Evolutionary conservation across 2,113 vertebrate species (phyloP), one percentile per base, ranked within the genome.

Genomic region (Upupa epops): DNA sequence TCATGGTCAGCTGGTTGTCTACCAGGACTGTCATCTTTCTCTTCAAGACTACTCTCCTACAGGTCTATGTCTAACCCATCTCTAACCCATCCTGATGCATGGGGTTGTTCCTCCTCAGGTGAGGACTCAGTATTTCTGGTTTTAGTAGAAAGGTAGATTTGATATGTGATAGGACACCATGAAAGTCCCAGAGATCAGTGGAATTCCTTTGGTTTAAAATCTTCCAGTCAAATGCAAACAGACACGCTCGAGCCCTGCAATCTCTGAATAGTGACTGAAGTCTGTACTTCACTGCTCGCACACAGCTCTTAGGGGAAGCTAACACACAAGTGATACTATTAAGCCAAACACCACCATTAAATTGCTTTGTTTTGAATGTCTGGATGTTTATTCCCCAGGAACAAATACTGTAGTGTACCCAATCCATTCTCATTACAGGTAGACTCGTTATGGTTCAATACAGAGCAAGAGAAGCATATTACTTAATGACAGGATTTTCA

Each of bases 381-480:
- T n/a, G 45, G 31, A 22, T 34, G 37, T 59, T 85, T 73, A 13
- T 36, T 88, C 29, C 45, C 25, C 11, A 48, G 49, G 66, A 86
- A 46, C 8, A 54, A 72, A 46, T 13, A 32, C 73, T 24, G 36
- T 25, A 37, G 28, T 0, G 0, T 12, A n/a, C 0, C 0, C 49
- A 71, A 86, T 72, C 69, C 28, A 46, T 83, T 75, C 34, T 78
- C 40, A 58, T 90, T 69, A 73, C n/a, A 19, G 31, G n/a, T 46
- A 17, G 21, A 24, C 65, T 52, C 77, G 40, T 29, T 66, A 66
- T 31, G 63, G 40, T 83, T 90, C 72, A 66, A 74, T 28, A 60
- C 5, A 40, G 45, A 83, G n/a, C 34, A 86, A 86, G 52, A 70
- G 68, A 54, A 78, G 55, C 10, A 3, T 29, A 46, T 32, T n/a